These are phyloP conservation scores for Amiota mariae DNA, from an alignment of 2,888 invertebrate genomes.

Conservation along the genomic window DNA sequence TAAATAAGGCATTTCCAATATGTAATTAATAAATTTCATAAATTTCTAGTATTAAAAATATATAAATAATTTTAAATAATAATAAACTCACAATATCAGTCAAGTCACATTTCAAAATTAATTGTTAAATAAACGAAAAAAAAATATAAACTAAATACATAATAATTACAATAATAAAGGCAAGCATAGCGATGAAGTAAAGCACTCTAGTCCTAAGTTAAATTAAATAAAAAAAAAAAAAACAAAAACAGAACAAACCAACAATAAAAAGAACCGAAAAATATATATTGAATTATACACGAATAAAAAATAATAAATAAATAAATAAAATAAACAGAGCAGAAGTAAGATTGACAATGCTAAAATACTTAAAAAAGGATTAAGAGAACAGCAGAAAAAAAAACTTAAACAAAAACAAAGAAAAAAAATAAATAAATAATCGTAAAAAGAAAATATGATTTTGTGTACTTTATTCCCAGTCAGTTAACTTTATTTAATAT, in stretches of 20 bases:
- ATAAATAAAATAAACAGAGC: neutral
- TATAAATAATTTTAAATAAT: neutral
- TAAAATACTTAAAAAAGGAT: no score
- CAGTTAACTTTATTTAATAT: no score
- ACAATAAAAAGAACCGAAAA: neutral
- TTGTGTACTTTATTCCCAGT: no score
- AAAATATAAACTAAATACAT: neutral
- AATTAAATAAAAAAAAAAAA: neutral
- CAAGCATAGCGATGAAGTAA: neutral
- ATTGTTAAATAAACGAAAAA: conserved; percentile 2
- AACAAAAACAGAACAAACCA: neutral
- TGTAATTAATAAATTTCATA: conserved; percentile 17
- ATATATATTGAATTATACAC: neutral
- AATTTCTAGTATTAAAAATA: conserved; percentile 20
- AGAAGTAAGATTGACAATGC: no score
- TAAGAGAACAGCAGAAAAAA: neutral
- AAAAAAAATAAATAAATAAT: conserved; percentile 7
- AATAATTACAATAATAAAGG: neutral
- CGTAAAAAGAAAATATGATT: neutral
- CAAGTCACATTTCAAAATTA: conserved; percentile 7
- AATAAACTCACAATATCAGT: conserved; percentile 1
- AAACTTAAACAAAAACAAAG: neutral
- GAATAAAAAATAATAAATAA: neutral
- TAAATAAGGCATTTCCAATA: conserved; percentile 25
- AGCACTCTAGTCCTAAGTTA: conserved; percentile 26